Evolutionary conservation across 2,113 vertebrate species (phyloP).

Genomic region (Siniperca knerii): DNA sequence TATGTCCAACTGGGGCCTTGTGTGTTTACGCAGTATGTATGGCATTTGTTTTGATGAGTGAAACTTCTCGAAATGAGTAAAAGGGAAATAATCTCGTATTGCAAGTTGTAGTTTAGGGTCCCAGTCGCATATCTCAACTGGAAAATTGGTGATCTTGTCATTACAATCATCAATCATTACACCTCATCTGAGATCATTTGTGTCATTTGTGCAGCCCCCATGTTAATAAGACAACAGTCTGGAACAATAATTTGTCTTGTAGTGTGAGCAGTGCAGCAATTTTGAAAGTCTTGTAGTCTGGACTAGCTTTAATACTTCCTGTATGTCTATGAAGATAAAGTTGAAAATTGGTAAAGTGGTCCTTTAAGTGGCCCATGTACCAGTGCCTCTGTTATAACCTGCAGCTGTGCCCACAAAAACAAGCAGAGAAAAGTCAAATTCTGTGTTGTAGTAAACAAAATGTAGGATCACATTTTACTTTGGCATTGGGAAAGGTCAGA

Average conservation of each 20-base stretch:
- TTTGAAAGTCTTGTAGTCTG: neutral
- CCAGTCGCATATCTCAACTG: neutral
- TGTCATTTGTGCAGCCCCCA: neutral
- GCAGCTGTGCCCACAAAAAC: constrained; percentile 19
- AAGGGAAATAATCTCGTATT: neutral
- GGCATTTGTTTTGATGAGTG: neutral
- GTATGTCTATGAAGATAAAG: neutral
- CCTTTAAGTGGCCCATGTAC: neutral
- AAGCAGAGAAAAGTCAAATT: neutral
- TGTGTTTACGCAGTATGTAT: neutral
- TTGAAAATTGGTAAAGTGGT: neutral
- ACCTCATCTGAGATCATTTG: neutral
- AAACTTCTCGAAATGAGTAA: neutral
- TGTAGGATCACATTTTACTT: constrained; percentile 14
- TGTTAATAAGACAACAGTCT: neutral
- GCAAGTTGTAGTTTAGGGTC: neutral
- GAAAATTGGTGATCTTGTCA: neutral
- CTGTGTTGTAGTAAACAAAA: constrained; percentile 43
- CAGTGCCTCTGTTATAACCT: neutral
- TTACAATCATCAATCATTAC: neutral
- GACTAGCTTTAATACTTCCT: neutral
- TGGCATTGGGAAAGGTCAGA: constrained; percentile 34
- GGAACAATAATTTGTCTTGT: neutral
- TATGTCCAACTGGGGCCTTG: neutral
- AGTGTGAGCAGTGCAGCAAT: neutral